These are phyloP conservation scores for Haliclona indistincta DNA, from an alignment of 37 sponge, comb jelly and placozoan genomes.

Conservation along the genomic window DNA sequence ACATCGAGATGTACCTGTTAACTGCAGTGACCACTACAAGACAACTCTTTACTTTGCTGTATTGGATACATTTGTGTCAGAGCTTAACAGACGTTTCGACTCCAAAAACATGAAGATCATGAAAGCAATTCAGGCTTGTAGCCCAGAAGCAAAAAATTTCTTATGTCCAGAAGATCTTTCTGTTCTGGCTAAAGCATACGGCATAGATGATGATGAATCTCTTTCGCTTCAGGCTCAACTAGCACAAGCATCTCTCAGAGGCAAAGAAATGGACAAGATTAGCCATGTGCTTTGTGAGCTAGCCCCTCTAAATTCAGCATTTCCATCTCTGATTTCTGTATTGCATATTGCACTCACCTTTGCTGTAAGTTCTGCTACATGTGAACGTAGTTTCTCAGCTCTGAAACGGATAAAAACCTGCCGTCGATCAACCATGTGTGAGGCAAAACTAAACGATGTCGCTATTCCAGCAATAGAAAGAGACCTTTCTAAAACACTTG, in stretches of 20 bases:
- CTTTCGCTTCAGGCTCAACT: neutral
- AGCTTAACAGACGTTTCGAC: slow-evolving; percentile 11
- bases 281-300: slow-evolving; percentile 28
- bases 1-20: slow-evolving; percentile 3
- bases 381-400: slow-evolving; percentile 44
- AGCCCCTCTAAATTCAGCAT: slow-evolving; percentile 14
- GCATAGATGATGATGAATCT: neutral
- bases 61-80: slow-evolving; percentile 5
- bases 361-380: slow-evolving; percentile 35
- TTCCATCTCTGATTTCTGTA: slow-evolving; percentile 8
- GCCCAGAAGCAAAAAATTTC: slow-evolving; percentile 1
- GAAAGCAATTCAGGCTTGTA: slow-evolving; percentile 21
- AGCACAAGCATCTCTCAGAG: neutral
- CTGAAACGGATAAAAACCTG: slow-evolving; percentile 31
- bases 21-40: slow-evolving; percentile 13
- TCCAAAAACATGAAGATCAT: slow-evolving; percentile 5
- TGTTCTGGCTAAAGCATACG: slow-evolving; percentile 1
- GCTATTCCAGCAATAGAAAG: slow-evolving; percentile 17
- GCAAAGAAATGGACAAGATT: slow-evolving; percentile 9
- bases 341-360: slow-evolving; percentile 13
- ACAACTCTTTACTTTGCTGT: slow-evolving; percentile 5
- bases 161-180: neutral
- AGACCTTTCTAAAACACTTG: slow-evolving; percentile 12
- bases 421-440: slow-evolving; percentile 13
- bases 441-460: slow-evolving; percentile 9